Percentiles rank a stretch among this genome's conserved stretches.
Conservation (phyloP, 2,888 invertebrate genomes). For the Mechanitis messenoides region DNA sequence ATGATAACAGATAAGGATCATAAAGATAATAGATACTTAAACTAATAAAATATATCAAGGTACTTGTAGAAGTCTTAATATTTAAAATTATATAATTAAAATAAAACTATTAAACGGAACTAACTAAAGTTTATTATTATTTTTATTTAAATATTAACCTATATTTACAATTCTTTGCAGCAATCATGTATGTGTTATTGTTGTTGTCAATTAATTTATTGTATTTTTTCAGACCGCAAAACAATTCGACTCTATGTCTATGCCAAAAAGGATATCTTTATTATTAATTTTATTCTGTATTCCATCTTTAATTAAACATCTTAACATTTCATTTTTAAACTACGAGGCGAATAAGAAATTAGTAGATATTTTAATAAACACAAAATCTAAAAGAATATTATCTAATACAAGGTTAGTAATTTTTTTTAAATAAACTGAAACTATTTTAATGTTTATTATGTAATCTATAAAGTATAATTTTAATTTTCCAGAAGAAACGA, state of each 20-base stretch:
- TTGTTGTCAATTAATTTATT: background rate
- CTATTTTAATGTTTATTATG: background rate
- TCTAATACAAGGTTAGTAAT: conserved; percentile 50
- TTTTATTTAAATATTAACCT: too few species aligned
- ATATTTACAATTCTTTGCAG: too few species aligned
- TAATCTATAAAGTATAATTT: conserved; percentile 5
- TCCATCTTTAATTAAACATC: conserved; percentile 47
- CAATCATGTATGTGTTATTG: too few species aligned
- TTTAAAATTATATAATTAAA: too few species aligned
- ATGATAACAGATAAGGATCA: too few species aligned
- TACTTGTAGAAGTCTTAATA: too few species aligned
- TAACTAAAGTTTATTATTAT: too few species aligned
- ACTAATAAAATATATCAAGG: too few species aligned
- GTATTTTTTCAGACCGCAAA: conserved; percentile 57
- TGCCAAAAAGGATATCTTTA: conserved; percentile 47
- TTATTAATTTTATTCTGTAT: conserved; percentile 53
- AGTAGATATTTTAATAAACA: conserved; percentile 53
- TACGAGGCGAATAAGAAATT: conserved; percentile 49
- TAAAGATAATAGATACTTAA: too few species aligned
- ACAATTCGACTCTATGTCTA: conserved; percentile 57
- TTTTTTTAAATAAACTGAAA: too few species aligned
- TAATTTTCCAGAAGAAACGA: conserved; percentile 24
- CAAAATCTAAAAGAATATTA: conserved; percentile 55
- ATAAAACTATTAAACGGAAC: too few species aligned
- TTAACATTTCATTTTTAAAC: conserved; percentile 61